Evolutionary conservation across 1,140 invertebrate species (phyloP), one percentile per base, ranked within the genome.

Genomic region (Trichonephila inaurata): DNA sequence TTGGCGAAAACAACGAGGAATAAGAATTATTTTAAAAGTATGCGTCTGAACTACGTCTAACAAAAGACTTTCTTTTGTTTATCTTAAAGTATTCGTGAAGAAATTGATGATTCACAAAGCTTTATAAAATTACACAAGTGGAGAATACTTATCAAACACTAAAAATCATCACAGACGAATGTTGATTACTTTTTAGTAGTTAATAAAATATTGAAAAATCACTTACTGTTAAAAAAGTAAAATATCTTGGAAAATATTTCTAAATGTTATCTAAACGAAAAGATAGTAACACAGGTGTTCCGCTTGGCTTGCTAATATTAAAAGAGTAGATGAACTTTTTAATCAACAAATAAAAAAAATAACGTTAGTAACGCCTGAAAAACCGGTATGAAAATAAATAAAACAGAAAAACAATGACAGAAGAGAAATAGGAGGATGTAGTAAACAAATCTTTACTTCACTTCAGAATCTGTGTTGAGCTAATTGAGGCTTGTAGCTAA

Each of bases 331-430:
- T 62, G 60, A 87, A 62, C 85, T 87, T 87, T 62, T 58, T 83
- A 83, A 83, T 83, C 28, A 87, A 87, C 61, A 87, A 87, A 87
- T 87, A 64, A 87, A 64, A 61, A 24, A 64, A 87, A 87, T 61
- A 87, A 64, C 61, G 85, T 64, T 62, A 62, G 85, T 58, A 87
- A 62, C 28, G 85, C 60, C 85, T 62, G 85, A 62, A 87, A 87
- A 87, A 87, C 85, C 85, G 85, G 85, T 87, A 87, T 87, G 58
- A 87, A 87, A 87, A 87, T 21, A 64, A 87, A 62, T 12, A 61
- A 62, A 87, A 83, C 24, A 83, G 2, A 58, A 83, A 24, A 83
- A 28, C 40, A 51, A 21, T 83, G 44, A 83, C 16, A 44, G 82
- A 18, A 10, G 33, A 40, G 33, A 60, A n/a, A 18, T n/a, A 18